These are phyloP conservation scores for Athrips mouffetella DNA, from an alignment of 2,888 invertebrate species.

Conservation along the genomic window DNA sequence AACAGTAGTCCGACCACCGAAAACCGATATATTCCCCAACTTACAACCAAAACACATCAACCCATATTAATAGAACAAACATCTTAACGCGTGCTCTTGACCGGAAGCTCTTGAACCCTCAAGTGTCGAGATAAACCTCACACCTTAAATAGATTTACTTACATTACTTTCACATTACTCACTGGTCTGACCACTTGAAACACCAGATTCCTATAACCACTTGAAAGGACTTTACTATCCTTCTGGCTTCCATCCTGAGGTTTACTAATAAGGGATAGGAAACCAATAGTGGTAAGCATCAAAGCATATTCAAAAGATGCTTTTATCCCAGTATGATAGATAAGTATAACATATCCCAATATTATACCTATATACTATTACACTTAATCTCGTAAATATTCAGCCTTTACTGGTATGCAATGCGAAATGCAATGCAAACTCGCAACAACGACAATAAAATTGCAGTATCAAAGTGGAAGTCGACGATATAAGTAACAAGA, in stretches of 20 bases:
- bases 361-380: no score
- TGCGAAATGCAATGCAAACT: no score
- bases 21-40: not conserved
- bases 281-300: not conserved
- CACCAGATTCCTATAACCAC: constrained; percentile 27
- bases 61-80: constrained; percentile 22
- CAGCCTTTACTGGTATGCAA: no score
- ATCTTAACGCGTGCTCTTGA: constrained; percentile 31
- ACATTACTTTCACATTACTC: constrained; percentile 40
- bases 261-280: not conserved
- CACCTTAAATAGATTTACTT: constrained; percentile 66
- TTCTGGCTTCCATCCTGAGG: constrained; percentile 6
- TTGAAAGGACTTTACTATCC: constrained; percentile 21
- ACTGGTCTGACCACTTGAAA: constrained; percentile 67
- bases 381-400: no score
- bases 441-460: not conserved
- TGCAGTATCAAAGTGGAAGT: not conserved
- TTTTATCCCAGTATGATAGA: no score
- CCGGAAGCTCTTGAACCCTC: constrained; percentile 59
- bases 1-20: constrained; percentile 5
- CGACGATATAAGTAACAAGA: constrained; percentile 46
- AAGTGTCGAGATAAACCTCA: constrained; percentile 61
- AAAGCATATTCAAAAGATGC: not conserved
- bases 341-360: no score
- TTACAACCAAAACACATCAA: constrained; percentile 4